Evolutionary conservation across 2,797 vertebrate species (phyloP), one percentile per base, ranked within the genome.

Genomic region (Yasuhikotakia modesta): DNA sequence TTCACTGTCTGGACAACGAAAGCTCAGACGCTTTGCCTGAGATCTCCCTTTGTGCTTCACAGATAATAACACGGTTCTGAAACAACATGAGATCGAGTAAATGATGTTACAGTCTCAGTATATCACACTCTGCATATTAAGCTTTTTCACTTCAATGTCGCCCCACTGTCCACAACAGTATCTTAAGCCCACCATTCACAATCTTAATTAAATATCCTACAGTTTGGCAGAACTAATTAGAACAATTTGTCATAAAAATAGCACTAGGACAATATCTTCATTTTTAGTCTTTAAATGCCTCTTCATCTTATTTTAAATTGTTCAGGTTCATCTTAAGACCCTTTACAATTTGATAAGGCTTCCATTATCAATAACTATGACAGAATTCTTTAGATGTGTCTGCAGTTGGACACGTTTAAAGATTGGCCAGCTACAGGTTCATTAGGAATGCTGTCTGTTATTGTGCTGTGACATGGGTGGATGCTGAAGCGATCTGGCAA

Each of bases 391-490:
- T 11, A 73, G 46, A 70, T 35, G 32, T 76, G 21, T 46, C 30
- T 43, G 69, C 63, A 70, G 57, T 64, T 45, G 43, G 60, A 74
- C 53, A 70, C 63, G 55, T 58, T 57, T 24, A 21, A 45, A 6
- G 45, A 67, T 21, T 50, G 32, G 45, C 52, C 55, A 63, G 39
- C 13, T 22, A 27, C 6, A 27, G 3, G 70, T 76, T 61, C 35
- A 71, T 58, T 71, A 58, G 17, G 22, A 45, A 55, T 70, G 68
- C 27, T 6, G 21, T 64, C 63, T 64, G 68, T 78, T 63, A 72
- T 60, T 72, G 55, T 70, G 17, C 32, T 22, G 61, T 68, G 48
- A 79, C 70, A 69, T 43, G n/a, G 66, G 27, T 76, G 65, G 76
- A 72, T 60, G 19, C 12, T 30, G 12, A 68, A 46, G 65, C 12